Base-by-base conservation (phyloP, 2,113 vertebrate species). In the Opisthocomus hoazin region DNA sequence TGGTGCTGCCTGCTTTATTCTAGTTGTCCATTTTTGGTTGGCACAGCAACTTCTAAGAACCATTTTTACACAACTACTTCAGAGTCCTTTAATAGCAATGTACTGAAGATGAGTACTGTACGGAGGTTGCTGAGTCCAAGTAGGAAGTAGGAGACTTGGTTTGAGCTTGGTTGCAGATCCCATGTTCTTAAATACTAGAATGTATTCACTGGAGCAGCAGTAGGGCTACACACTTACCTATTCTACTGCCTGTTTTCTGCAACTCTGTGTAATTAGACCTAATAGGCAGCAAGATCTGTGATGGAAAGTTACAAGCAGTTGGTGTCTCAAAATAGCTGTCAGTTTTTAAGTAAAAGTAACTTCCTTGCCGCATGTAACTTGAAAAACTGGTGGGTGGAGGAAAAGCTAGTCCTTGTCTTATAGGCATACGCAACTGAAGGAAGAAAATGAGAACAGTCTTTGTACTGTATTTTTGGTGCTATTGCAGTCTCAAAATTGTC, bases 71-170 rank as follows among this genome's bases (percentile, higher is more conserved):
- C 86, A 89, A 81, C 50, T 26, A 6, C 74, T 88, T 37, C 5
- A 5, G 79, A 81, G 85, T 89, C 96, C 94, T 93, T 93, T 94
- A 94, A 95, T 66, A 96, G 92, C 79, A 75, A 18, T 39, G 32
- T 29, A 16, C 45, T 46, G 71, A 58, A 81, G 50, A 90, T 84
- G 73, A 87, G 51, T n/a, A 34, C 63, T 24, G 61, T 4, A 4
- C n/a, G 48, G 74, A 37, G 39, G 39, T 45, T 66, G 77, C 74
- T 90, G 43, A 60, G 57, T 45, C 61, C 27, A 56, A 71, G 69
- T 75, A n/a, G 80, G 41, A 78, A 89, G 66, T 4, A 37, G 32
- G 57, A 86, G 60, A 56, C 43, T 84, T 56, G 15, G 7, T 94
- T 48, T 66, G 61, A 90, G 53, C 58, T 83, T 39, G 16, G 37